A percentile compares a stretch with the other conserved stretches of the same genome.
Evolutionary conservation across 1,140 invertebrate species (phyloP).

Genomic region (Yoshiicerus persimilis): DNA sequence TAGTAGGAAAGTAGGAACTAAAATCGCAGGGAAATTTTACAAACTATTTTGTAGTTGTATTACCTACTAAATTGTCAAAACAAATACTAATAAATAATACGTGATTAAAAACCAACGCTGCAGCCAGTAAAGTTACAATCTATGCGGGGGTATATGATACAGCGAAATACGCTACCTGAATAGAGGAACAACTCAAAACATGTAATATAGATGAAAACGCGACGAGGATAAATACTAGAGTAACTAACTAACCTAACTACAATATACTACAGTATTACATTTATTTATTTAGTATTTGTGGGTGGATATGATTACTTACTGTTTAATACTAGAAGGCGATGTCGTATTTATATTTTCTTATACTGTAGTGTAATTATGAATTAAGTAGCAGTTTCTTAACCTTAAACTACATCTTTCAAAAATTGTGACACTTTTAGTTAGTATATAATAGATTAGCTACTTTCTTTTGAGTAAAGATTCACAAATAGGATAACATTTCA

Average conservation of each 20-base stretch:
- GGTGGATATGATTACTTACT: neutral
- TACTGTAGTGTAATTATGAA: neutral
- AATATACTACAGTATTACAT: neutral
- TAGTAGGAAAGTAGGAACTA: neutral
- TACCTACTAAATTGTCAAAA: neutral
- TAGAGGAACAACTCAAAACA: neutral
- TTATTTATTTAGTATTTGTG: neutral
- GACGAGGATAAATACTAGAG: neutral
- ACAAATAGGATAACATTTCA: neutral
- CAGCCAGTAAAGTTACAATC: neutral
- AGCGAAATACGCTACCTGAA: neutral
- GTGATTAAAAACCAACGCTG: neutral
- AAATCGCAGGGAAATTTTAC: neutral
- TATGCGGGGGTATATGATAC: neutral
- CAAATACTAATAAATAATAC: neutral
- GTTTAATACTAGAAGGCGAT: conserved; percentile 17
- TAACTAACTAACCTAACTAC: neutral
- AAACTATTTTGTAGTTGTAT: neutral
- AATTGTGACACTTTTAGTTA: neutral
- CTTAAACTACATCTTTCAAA: neutral
- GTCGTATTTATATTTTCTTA: neutral
- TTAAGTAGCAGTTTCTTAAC: neutral
- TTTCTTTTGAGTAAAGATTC: neutral
- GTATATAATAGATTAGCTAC: neutral
- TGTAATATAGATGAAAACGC: neutral